Conservation (phyloP, 2,888 invertebrate species). For the Orgyia antiqua region DNA sequence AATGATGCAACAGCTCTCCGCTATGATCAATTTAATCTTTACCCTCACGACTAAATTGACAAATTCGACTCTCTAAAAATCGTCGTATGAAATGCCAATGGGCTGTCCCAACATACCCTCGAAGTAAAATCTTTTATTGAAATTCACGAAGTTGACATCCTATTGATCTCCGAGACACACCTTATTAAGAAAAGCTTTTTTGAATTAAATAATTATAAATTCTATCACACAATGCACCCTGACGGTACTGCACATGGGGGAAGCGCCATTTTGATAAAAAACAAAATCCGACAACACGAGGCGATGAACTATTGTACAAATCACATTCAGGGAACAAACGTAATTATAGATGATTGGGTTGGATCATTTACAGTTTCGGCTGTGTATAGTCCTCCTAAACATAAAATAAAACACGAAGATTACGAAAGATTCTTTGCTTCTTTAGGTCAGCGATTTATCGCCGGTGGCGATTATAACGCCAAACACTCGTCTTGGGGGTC, state of each 20-base stretch:
- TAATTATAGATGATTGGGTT: background rate
- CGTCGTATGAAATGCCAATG: slow-evolving; percentile 23
- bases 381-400: background rate
- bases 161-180: slow-evolving; percentile 21
- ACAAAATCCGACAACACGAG: background rate
- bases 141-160: slow-evolving; percentile 14
- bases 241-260: slow-evolving; percentile 24
- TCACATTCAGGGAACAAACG: background rate
- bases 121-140: slow-evolving; percentile 11
- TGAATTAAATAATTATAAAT: slow-evolving; percentile 10
- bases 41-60: background rate
- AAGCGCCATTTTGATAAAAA: background rate
- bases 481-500: background rate
- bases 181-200: slow-evolving; percentile 12
- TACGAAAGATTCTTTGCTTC: background rate
- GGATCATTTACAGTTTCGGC: background rate
- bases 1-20: too few relatives aligned
- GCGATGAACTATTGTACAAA: background rate
- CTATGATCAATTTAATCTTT: too few relatives aligned
- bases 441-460: background rate
- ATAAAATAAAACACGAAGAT: background rate
- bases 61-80: slow-evolving; percentile 9
- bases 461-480: too few relatives aligned
- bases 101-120: slow-evolving; percentile 12
- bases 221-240: slow-evolving; percentile 24